Percentiles rank a stretch among this genome's conserved stretches.
Conservation (phyloP, 2,888 invertebrate species). For the Trissolcus brochymenae region DNA sequence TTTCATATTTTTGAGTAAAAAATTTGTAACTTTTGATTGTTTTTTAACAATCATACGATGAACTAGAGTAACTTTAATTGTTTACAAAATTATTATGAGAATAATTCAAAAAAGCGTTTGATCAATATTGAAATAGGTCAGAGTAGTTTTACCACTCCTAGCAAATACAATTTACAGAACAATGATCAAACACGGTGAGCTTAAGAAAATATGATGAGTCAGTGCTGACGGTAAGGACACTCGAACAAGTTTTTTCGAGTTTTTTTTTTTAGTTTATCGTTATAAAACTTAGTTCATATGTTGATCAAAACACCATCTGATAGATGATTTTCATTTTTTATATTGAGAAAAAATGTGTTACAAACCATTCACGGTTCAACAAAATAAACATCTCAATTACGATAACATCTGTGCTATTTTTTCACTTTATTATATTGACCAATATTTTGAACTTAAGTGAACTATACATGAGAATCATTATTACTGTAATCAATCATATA, state of each 20-base stretch:
- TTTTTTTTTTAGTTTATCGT: neutral
- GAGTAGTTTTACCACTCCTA: constrained; percentile 51
- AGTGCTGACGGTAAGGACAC: constrained; percentile 15
- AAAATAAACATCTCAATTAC: no score
- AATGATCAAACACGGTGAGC: constrained; percentile 45
- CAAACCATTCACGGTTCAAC: no score
- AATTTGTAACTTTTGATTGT: neutral
- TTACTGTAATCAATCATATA: no score
- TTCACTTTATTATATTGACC: no score
- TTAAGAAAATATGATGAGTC: constrained; percentile 39
- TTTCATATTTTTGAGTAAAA: neutral
- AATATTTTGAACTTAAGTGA: no score
- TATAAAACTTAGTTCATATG: neutral
- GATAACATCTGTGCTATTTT: no score
- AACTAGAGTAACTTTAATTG: constrained; percentile 26
- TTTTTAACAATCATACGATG: neutral
- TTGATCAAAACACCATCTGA: neutral
- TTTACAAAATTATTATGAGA: constrained; percentile 26
- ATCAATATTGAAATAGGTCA: constrained; percentile 53
- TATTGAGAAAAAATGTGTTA: no score
- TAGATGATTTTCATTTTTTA: no score
- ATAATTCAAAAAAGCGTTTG: constrained; percentile 30
- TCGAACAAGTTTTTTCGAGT: neutral
- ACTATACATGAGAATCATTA: no score
- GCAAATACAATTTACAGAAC: constrained; percentile 46